phyloP scores from a whole-genome alignment of 1,140 invertebrate species.

The Pseudomyrmex pallidus region DNA sequence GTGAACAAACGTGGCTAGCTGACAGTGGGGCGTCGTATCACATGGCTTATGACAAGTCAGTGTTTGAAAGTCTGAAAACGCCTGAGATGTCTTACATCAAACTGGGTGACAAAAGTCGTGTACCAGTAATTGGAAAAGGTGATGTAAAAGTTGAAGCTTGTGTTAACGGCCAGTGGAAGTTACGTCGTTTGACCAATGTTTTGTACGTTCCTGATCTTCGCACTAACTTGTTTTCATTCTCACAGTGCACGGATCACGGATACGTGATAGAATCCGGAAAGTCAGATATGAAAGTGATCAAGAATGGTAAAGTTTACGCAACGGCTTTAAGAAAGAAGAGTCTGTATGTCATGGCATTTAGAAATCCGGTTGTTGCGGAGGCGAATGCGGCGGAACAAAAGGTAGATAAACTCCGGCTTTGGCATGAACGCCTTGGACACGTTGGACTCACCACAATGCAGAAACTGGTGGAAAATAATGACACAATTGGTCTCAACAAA shows the following conservation, averaged over 20 bases:
- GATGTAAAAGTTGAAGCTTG: not conserved
- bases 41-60: not conserved
- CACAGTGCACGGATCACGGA: not conserved
- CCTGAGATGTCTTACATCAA: slow-evolving; percentile 1
- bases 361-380: not conserved
- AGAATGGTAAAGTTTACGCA: not conserved
- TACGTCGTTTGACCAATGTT: not conserved
- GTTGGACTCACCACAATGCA: not conserved
- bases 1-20: not conserved
- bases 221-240: not conserved
- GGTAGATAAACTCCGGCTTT: not conserved
- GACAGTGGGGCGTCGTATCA: slow-evolving; percentile 2
- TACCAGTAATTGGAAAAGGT: slow-evolving; percentile 2
- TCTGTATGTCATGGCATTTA: slow-evolving; percentile 8
- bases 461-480: not conserved
- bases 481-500: not conserved
- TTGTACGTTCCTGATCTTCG: not conserved
- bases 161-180: not conserved
- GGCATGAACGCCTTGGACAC: slow-evolving; percentile 8
- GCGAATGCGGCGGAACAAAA: not conserved
- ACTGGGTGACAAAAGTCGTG: not conserved
- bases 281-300: not conserved
- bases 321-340: not conserved
- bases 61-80: not conserved
- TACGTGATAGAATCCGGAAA: slow-evolving; percentile 8